A percentile compares a stretch with the other conserved stretches of the same genome.
These are phyloP conservation scores for Mormyrops boulengeri DNA, from an alignment of 2,797 vertebrate genomes.

Conservation along the genomic window DNA sequence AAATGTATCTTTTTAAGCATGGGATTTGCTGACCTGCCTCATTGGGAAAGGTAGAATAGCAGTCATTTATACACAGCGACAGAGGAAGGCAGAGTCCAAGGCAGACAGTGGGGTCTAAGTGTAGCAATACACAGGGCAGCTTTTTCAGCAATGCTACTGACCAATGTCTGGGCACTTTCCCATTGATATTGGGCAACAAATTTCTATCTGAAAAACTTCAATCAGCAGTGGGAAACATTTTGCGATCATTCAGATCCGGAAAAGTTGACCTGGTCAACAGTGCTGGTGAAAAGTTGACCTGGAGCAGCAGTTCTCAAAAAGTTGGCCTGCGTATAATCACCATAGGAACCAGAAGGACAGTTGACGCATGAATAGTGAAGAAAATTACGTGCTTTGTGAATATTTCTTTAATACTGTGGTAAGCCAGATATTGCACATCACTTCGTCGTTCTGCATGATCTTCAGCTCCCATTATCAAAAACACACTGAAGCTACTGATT, in stretches of 20 bases:
- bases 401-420: neutral
- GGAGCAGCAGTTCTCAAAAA: neutral
- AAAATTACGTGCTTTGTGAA: neutral
- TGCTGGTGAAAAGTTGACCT: too few relatives aligned
- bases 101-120: neutral
- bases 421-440: neutral
- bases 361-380: neutral
- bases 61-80: neutral
- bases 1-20: neutral
- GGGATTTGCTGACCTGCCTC: neutral
- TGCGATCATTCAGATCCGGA: neutral
- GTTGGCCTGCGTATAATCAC: neutral
- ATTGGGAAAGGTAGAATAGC: neutral
- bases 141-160: neutral
- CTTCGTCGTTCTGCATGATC: neutral
- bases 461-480: neutral
- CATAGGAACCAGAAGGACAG: neutral
- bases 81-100: neutral
- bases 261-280: neutral
- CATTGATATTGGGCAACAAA: neutral
- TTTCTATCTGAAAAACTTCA: neutral
- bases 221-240: neutral
- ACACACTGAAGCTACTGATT: neutral
- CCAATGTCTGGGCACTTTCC: neutral
- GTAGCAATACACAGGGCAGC: neutral